Base-by-base conservation (phyloP, 2,888 invertebrate species). In the Dioctria rufipes region DNA sequence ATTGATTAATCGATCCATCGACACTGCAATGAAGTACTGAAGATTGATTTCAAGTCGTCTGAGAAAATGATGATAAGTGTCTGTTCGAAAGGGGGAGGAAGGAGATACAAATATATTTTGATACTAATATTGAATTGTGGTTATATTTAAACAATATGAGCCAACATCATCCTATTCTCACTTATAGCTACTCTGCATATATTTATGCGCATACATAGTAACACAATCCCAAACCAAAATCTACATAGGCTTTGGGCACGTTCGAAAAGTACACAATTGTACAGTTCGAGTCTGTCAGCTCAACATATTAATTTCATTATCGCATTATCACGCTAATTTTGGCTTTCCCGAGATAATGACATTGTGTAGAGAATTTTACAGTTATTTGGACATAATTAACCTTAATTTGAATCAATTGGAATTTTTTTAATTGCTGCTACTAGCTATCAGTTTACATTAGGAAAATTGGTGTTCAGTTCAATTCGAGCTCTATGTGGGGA, bases 321-420 rank as follows among this genome's bases (percentile, higher is more conserved):
- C 69, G 69, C 49, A 69, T 69, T 69, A 69, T 69, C 54, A 39
- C 69, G 39, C 39, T 54, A 51, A 69, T 69, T 51, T 49, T 69
- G 54, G 51, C 5, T 51, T 69, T 11, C 49, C 11, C 6, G 9
- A 25, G 69, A 69, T 69, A 69, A 69, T 69, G 39, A 25, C 37
- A 13, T 37, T 69, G n/a, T 69, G 11, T 51, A 11, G 69, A 43
- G 51, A 69, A 46, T 67, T 51, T 54, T n/a, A 54, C 54, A 54
- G 54, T 54, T 54, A 54, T n/a, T 69, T 54, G 69, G 6, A 11
- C 13, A 9, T 69, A 69, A 69, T 69, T 69, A 51, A 51, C 51
- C 9, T 51, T 69, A 69, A 69, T 69, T 69, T 69, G 69, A 69
- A 69, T 51, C 69, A 51, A 69, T 69, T 69, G 69, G 49, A 69